A percentile compares a stretch with the other conserved stretches of the same genome.
Conservation (phyloP, 2,113 vertebrate species). For the Phoxinus phoxinus region DNA sequence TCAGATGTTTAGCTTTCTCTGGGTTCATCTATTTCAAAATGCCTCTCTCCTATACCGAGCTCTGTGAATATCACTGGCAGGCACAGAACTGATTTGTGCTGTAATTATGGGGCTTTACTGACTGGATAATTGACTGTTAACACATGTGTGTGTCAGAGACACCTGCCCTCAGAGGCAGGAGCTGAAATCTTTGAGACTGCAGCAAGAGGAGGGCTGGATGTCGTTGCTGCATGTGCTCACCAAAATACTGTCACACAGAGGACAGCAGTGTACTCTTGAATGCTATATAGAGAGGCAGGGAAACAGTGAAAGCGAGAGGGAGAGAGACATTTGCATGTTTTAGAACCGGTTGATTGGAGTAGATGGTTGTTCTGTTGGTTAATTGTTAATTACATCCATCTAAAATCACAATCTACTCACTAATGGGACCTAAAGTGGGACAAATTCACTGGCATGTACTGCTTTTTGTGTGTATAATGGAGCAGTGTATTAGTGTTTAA, state of each 20-base stretch:
- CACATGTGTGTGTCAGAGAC: slow-evolving; percentile 31
- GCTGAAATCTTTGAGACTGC: slow-evolving; percentile 10
- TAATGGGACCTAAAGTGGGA: slow-evolving; percentile 4
- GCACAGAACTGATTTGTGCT: slow-evolving; percentile 17
- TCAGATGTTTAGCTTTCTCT: slow-evolving; percentile 27
- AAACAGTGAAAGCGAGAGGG: neutral
- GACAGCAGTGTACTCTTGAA: neutral
- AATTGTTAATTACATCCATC: slow-evolving; percentile 13
- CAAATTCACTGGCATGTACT: neutral
- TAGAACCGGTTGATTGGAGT: neutral
- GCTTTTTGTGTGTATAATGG: neutral
- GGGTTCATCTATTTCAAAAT: slow-evolving; percentile 31
- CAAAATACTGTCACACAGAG: neutral
- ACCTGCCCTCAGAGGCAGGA: slow-evolving; percentile 34
- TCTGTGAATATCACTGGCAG: neutral
- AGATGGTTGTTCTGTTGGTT: neutral
- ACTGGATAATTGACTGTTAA: slow-evolving; percentile 53
- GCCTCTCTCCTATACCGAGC: slow-evolving; percentile 18
- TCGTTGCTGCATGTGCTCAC: neutral
- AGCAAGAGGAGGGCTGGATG: neutral
- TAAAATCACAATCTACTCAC: slow-evolving; percentile 2
- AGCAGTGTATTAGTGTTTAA: neutral
- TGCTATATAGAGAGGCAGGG: neutral
- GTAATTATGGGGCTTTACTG: slow-evolving; percentile 38
- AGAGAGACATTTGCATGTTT: neutral